phyloP scores from a whole-genome alignment of 2,113 vertebrate species.

The Pelecanoides urinatrix region DNA sequence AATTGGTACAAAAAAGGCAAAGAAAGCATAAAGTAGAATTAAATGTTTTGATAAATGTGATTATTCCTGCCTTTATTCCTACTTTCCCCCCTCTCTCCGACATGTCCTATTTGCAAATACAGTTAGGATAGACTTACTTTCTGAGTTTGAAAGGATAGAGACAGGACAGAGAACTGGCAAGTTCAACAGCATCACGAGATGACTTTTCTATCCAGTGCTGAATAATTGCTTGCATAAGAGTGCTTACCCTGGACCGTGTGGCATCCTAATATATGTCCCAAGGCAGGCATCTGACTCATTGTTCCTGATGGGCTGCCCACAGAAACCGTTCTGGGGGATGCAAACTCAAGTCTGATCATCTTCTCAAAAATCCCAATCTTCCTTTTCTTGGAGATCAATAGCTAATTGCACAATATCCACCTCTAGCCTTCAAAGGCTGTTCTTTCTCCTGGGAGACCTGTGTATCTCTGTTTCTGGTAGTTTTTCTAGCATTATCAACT shows the following conservation, averaged over 20 bases:
- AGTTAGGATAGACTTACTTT: background rate
- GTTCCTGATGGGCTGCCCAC: background rate
- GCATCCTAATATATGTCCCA: background rate
- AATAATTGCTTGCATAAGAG: background rate
- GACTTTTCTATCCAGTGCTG: background rate
- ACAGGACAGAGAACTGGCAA: background rate
- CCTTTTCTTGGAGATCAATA: background rate
- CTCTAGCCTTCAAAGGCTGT: background rate
- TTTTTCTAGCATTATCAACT: background rate
- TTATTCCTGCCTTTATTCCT: background rate
- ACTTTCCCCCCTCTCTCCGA: background rate
- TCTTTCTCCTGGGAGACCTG: background rate
- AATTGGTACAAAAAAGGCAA: background rate
- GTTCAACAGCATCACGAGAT: background rate
- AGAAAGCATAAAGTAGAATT: background rate
- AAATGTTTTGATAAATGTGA: background rate
- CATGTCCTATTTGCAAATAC: background rate
- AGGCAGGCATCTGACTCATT: background rate
- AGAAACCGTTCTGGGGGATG: background rate
- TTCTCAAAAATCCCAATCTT: background rate
- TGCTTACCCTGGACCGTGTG: accelerated
- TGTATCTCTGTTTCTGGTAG: background rate
- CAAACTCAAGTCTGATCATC: background rate
- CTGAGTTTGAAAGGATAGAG: background rate
- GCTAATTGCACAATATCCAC: background rate